A percentile compares a stretch with the other conserved stretches of the same genome.
Evolutionary conservation across 1,140 invertebrate species (phyloP).

Genomic region (Lucilia sericata): DNA sequence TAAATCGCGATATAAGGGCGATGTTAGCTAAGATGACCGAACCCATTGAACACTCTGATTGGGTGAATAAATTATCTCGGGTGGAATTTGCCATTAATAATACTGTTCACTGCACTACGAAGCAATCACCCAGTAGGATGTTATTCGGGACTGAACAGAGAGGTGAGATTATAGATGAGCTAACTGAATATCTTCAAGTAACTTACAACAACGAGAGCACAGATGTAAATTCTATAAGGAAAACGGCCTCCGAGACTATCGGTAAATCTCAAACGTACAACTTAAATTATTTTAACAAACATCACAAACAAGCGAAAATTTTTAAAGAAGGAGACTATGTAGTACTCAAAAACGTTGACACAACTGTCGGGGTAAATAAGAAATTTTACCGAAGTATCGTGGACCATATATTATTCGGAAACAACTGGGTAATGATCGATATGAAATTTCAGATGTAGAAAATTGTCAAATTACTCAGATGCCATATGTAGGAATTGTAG

Average conservation of each 20-base stretch:
- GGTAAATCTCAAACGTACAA: constrained; percentile 43
- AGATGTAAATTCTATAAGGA: not conserved
- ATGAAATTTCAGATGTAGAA: constrained; percentile 48
- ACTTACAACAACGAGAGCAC: constrained; percentile 42
- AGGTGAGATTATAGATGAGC: constrained; percentile 45
- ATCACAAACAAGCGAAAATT: constrained; percentile 46
- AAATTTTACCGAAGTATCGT: not conserved
- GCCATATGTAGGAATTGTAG: constrained; percentile 46
- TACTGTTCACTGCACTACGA: constrained; percentile 50
- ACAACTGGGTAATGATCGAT: constrained; percentile 53
- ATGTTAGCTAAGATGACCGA: not conserved
- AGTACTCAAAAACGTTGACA: constrained; percentile 40
- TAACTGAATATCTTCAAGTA: no score
- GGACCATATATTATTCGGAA: constrained; percentile 48
- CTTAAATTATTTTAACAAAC: constrained; percentile 32
- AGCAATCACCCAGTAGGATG: not conserved
- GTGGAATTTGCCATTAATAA: constrained; percentile 57
- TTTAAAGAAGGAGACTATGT: constrained; percentile 52
- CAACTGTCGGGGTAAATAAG: constrained; percentile 41
- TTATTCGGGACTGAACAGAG: not conserved
- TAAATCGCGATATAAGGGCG: not conserved
- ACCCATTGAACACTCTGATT: constrained; percentile 15
- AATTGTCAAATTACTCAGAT: constrained; percentile 51
- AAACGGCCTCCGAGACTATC: constrained; percentile 26
- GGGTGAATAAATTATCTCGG: not conserved